These are phyloP conservation scores for Myxocyprinus asiaticus DNA, from an alignment of 2,113 vertebrate species.

Conservation along the genomic window DNA sequence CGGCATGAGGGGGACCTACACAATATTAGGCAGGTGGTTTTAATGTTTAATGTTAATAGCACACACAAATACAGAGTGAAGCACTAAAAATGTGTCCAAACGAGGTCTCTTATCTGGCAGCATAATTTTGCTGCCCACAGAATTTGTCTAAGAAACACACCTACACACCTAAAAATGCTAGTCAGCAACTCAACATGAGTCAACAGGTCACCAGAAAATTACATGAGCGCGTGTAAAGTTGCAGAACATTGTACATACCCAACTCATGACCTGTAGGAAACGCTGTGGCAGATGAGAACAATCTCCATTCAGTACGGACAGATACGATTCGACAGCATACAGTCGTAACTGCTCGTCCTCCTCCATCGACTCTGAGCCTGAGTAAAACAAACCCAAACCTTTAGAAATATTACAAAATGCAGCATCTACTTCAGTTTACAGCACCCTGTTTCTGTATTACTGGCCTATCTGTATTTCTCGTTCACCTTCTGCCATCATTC, in stretches of 20 bases:
- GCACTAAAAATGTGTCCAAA: too few species aligned
- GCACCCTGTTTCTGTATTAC: not conserved
- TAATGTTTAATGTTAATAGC: too few species aligned
- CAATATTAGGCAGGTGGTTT: too few species aligned
- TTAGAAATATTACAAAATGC: not conserved
- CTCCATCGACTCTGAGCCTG: constrained; percentile 82
- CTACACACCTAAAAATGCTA: too few species aligned
- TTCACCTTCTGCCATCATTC: constrained; percentile 88
- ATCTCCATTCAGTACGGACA: constrained; percentile 79
- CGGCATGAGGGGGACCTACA: too few species aligned
- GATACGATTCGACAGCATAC: constrained; percentile 85
- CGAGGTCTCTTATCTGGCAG: too few species aligned
- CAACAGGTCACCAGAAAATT: too few species aligned
- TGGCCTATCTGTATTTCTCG: not conserved
- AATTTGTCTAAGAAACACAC: too few species aligned
- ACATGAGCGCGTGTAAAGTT: not conserved
- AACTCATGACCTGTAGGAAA: constrained; percentile 96
- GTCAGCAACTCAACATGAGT: too few species aligned
- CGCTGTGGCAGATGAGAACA: constrained; percentile 82
- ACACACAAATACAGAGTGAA: too few species aligned
- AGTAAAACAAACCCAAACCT: constrained; percentile 6
- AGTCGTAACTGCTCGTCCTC: constrained; percentile 82
- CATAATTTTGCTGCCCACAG: too few species aligned
- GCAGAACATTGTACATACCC: constrained; percentile 78
- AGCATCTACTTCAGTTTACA: not conserved